Conservation (phyloP, 1,140 invertebrate species). For the Trachymyrmex cornetzi region DNA sequence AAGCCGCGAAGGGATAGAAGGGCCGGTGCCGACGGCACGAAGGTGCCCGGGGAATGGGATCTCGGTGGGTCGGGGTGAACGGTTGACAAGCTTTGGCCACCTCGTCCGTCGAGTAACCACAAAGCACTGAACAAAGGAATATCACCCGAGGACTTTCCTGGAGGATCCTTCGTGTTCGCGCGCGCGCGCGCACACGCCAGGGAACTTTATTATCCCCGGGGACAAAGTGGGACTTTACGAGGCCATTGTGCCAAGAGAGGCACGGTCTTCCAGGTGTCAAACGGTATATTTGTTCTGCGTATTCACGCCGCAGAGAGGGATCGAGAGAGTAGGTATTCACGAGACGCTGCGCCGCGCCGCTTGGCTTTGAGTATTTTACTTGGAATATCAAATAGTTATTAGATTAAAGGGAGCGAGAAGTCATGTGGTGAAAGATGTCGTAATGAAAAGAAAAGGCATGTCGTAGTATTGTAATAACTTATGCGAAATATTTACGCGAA, state of each 20-base stretch:
- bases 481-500: background rate
- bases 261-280: constrained; percentile 74
- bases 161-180: constrained; percentile 54
- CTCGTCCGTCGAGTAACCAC: constrained; percentile 55
- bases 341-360: background rate
- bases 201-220: constrained; percentile 74
- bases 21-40: background rate
- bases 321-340: constrained; percentile 10
- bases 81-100: constrained; percentile 52
- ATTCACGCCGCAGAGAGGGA: constrained; percentile 23
- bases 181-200: constrained; percentile 20
- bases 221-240: constrained; percentile 73
- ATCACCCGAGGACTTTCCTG: constrained; percentile 57
- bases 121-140: constrained; percentile 69
- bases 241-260: constrained; percentile 47
- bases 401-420: constrained; percentile 24
- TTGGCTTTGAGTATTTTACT: constrained; percentile 2
- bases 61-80: background rate
- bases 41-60: background rate
- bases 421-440: background rate
- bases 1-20: constrained; percentile 20
- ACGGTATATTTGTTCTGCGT: constrained; percentile 69
- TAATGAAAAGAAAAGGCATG: background rate
- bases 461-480: background rate
- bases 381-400: constrained; percentile 24